Percentiles rank a stretch among this genome's conserved stretches.
These are phyloP conservation scores for Furcula furcula DNA, from an alignment of 2,888 invertebrate species.

Conservation along the genomic window DNA sequence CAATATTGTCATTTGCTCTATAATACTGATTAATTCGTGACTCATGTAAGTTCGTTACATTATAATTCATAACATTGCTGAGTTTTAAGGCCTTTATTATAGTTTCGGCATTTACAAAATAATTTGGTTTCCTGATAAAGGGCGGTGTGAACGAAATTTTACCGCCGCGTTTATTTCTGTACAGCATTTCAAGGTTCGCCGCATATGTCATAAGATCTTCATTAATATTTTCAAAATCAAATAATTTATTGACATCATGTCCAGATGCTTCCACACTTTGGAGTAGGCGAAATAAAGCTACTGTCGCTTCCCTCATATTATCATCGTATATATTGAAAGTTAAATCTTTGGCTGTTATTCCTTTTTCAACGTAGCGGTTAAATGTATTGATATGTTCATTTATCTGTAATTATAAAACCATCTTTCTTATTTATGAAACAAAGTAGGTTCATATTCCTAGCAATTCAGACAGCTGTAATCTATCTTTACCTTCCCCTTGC, in stretches of 20 bases:
- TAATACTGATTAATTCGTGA: conserved; percentile 45
- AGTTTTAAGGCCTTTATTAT: conserved; percentile 60
- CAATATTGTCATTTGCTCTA: conserved; percentile 37
- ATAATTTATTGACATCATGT: conserved; percentile 51
- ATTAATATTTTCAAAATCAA: conserved; percentile 69
- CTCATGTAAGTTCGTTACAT: conserved; percentile 30
- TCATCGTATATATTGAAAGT: conserved; percentile 75
- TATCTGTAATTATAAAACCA: conserved; percentile 47
- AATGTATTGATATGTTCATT: conserved; percentile 45
- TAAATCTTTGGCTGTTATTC: conserved; percentile 50
- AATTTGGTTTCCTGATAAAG: conserved; percentile 71
- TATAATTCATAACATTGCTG: conserved; percentile 36
- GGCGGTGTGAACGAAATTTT: conserved; percentile 51
- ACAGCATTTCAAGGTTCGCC: conserved; percentile 61
- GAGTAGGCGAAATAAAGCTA: conserved; percentile 68
- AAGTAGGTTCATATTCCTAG: no score
- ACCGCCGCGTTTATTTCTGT: conserved; percentile 43
- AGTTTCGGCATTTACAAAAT: conserved; percentile 62
- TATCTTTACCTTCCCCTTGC: no score
- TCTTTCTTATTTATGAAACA: no score
- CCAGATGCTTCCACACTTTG: conserved; percentile 47
- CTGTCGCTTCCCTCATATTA: conserved; percentile 67
- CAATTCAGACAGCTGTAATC: no score
- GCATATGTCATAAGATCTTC: conserved; percentile 74
- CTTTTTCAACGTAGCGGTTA: conserved; percentile 41